A percentile compares a stretch with the other conserved stretches of the same genome.
phyloP scores from a whole-genome alignment of 2,797 vertebrate species.

The Chaetodon trifasciatus region DNA sequence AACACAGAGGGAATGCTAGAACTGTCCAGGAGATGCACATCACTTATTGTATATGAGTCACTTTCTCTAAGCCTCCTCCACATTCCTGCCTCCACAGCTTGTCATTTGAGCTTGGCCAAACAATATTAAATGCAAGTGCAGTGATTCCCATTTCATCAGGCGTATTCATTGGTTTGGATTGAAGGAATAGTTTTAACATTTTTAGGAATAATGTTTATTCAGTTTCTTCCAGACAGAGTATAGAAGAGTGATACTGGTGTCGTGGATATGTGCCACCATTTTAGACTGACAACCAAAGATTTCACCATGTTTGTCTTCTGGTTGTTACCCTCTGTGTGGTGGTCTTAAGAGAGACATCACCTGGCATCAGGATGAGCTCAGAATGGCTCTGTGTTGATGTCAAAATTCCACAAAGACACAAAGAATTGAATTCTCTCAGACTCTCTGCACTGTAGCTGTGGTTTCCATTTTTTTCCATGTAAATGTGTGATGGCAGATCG shows the following conservation, averaged over 20 bases:
- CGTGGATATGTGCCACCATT: background rate
- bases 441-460: background rate
- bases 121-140: slow-evolving; percentile 7
- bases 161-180: background rate
- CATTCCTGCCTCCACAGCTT: slow-evolving; percentile 21
- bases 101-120: slow-evolving; percentile 11
- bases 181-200: background rate
- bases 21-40: slow-evolving; percentile 42
- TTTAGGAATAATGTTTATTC: background rate
- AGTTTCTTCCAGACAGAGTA: background rate
- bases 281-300: background rate
- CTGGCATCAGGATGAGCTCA: background rate
- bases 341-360: background rate
- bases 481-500: slow-evolving; percentile 13
- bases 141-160: background rate
- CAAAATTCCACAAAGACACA: background rate
- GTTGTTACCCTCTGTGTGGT: background rate
- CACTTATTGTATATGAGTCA: slow-evolving; percentile 44
- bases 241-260: background rate
- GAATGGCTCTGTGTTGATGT: background rate
- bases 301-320: background rate
- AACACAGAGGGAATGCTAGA: slow-evolving; percentile 28
- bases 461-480: background rate
- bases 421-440: background rate
- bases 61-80: slow-evolving; percentile 37